Evolutionary conservation across 2,888 invertebrate genomes (phyloP).

Genomic region (Mesorhabditis belari): DNA sequence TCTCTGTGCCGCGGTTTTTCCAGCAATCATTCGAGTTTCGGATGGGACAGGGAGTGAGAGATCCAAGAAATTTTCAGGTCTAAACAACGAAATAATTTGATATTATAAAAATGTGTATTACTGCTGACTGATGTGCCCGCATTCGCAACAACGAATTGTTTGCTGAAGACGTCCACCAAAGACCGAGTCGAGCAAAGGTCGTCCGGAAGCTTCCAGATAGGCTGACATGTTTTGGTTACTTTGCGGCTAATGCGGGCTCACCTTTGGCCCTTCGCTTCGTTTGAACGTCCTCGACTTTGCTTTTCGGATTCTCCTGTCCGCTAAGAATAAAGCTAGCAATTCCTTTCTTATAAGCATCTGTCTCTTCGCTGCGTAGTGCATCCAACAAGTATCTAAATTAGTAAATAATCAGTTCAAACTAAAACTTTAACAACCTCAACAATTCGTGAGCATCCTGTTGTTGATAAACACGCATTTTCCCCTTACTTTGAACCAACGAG

Average conservation of each 20-base stretch:
- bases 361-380: constrained; percentile 71
- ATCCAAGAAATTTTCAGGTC: constrained; percentile 84
- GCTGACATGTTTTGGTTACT: constrained; percentile 45
- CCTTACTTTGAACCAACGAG: constrained; percentile 13
- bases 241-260: not conserved
- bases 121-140: constrained; percentile 58
- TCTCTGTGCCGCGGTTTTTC: not conserved
- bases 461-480: constrained; percentile 81
- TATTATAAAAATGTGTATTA: no score
- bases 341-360: constrained; percentile 51
- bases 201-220: constrained; percentile 53
- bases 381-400: constrained; percentile 72
- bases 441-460: constrained; percentile 96
- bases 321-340: constrained; percentile 11
- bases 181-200: constrained; percentile 69
- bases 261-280: not conserved
- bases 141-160: constrained; percentile 77
- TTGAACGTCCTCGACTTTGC: not conserved
- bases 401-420: not conserved
- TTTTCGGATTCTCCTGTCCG: not conserved
- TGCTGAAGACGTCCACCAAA: constrained; percentile 89
- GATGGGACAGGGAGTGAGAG: constrained; percentile 72
- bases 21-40: not conserved
- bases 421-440: constrained; percentile 59
- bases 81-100: no score